Conservation (phyloP, 2,797 vertebrate species). For the Anguilla megastoma region DNA sequence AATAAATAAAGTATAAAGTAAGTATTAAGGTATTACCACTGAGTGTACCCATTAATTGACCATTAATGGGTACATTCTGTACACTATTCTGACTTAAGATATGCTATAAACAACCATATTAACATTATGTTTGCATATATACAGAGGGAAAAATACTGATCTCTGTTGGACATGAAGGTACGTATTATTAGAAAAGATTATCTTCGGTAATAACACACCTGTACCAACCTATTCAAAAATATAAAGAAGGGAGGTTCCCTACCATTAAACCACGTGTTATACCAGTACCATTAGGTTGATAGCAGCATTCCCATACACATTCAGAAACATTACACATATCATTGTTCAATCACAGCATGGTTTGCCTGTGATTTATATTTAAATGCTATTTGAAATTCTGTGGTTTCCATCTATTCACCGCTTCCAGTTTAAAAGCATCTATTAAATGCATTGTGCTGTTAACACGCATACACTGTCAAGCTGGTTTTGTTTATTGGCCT, state of each 20-base stretch:
- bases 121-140: not conserved
- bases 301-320: not conserved
- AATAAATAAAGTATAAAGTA: too few species aligned
- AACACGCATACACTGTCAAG: not conserved
- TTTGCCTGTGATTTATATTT: not conserved
- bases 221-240: too few species aligned
- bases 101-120: not conserved
- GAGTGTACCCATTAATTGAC: not conserved
- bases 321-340: not conserved
- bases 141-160: not conserved
- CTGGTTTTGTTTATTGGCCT: not conserved
- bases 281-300: not conserved
- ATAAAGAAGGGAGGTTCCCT: not conserved
- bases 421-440: not conserved
- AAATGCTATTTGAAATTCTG: not conserved
- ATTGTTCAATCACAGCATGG: not conserved
- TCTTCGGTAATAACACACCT: not conserved
- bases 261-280: not conserved
- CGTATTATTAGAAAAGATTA: not conserved
- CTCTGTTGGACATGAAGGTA: not conserved
- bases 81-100: not conserved
- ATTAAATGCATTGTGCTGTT: not conserved
- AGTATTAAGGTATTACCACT: not conserved
- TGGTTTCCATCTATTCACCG: not conserved
- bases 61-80: not conserved